Evolutionary conservation across 2,888 invertebrate species (phyloP).

Genomic region (Epinotia ramella): DNA sequence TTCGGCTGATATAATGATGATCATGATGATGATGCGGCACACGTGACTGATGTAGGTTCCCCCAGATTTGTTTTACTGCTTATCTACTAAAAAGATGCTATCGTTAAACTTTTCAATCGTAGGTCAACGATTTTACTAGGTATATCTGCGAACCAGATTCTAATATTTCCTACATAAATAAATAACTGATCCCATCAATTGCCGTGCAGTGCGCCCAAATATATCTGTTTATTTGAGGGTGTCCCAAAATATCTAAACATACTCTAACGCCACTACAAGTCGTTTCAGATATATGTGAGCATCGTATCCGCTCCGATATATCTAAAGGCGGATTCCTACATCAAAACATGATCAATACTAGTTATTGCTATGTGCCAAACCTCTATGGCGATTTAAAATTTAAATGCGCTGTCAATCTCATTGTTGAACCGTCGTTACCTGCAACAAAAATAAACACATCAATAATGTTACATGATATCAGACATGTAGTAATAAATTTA

Average conservation of each 20-base stretch:
- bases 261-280: not conserved
- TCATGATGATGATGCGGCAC: too few species aligned
- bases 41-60: too few species aligned
- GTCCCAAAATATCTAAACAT: not conserved
- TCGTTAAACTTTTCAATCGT: too few species aligned
- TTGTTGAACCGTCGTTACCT: conserved; percentile 41
- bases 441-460: conserved; percentile 43
- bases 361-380: conserved; percentile 17
- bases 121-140: too few species aligned
- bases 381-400: conserved; percentile 37
- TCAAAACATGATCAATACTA: not conserved
- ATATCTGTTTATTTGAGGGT: not conserved
- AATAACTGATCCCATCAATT: too few species aligned
- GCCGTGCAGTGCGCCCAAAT: too few species aligned
- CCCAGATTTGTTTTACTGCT: too few species aligned
- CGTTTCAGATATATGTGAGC: not conserved
- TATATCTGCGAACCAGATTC: too few species aligned
- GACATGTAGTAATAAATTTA: conserved; percentile 6
- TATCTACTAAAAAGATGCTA: too few species aligned
- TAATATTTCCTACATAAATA: too few species aligned
- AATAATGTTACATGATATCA: conserved; percentile 36
- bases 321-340: not conserved
- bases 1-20: too few species aligned
- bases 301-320: not conserved
- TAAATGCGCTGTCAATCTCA: conserved; percentile 33